Base-by-base conservation (phyloP, 2,888 invertebrate species). In the Ichneumoninae sp. region DNA sequence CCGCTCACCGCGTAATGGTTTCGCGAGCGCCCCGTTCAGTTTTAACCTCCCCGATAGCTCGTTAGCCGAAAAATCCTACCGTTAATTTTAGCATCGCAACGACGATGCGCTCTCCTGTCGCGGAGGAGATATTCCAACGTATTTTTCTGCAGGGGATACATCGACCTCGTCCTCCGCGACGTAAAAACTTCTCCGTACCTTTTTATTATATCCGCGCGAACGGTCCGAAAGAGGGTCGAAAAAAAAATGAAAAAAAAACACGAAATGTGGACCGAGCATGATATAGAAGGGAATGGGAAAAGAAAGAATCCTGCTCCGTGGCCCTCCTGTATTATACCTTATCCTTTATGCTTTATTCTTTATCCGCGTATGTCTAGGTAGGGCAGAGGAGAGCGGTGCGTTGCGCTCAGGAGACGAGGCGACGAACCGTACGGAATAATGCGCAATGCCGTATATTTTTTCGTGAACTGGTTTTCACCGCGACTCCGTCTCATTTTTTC, bases 271-370 rank as follows among this genome's bases (percentile, higher is more conserved):
- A 50, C 52, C 65, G 65, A 66, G 40, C 74, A 63, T 44, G 68
- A 75, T 19, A 47, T 30, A 19, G 33, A 33, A 33, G 16, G 19
- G 65, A 63, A 65, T 50, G 74, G 47, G n/a, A 19, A 76, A 50
- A 81, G 78, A 77, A 76, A 77, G 71, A 73, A 76, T 87, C 88
- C 88, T 88, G 88, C 87, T 88, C 88, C 76, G 76, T 63, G 75
- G 88, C 87, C 87, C 87, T 89, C 88, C 87, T 88, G 89, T 90
- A 89, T 87, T 76, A 88, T 89, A 85, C 89, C 87, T 90, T 89
- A 90, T 91, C 87, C 91, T 87, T 90, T 87, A 89, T 90, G 83
- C 90, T 88, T 90, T 87, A 89, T 91, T 87, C 91, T 89, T 89
- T 89, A 89, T 90, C 89, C 88, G 85, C 87, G 83, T 86, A 70